Evolutionary conservation across 2,113 vertebrate species (phyloP), one percentile per base, ranked within the genome.

Genomic region (Paralichthys olivaceus): DNA sequence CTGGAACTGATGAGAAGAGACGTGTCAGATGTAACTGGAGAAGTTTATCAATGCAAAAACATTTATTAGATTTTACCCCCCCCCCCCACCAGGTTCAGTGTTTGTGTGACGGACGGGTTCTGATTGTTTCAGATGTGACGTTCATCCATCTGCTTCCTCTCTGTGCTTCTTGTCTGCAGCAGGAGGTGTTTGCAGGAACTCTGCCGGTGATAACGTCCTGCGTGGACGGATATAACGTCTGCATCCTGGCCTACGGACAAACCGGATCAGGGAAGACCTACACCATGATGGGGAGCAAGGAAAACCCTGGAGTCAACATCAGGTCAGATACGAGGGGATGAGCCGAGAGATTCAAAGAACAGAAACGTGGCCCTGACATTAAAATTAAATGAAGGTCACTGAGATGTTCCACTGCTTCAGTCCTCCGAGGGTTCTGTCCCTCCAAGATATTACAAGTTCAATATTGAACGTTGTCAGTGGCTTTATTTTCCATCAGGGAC

Each of bases 221-320:
- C 61, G 88, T 88, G 20, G 93, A 90, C 3, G 91, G 93, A 14
- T 94, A 90, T 49, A 93, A 93, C 40, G 22, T 93, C 37, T 94
- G 91, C n/a, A 92, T 94, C 0, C 62, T 93, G 75, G 90, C 91
- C 1, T 94, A 94, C 34, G 92, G 93, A 8, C 93, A 94, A 47
- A 93, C 93, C 0, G 90, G 92, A 55, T 93, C 92, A 13, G 90
- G 93, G 61, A 94, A 93, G 74, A 94, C 90, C 0, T 92, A 90
- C 88, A 94, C 92, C 14, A 93, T 93, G 91, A 93, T 92, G 91
- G 93, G 91, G 25, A 80, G 11, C 66, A 91, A 87, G 26, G 81
- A 90, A 8, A 79, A 90, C 26, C 92, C 93, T 0, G 92, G 92
- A 28, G 90, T 93, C 23, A 92, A 91, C 72, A 90, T 92, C 72